Conservation (phyloP, 2,797 vertebrate genomes). For the Acrossocheilus fasciatus region DNA sequence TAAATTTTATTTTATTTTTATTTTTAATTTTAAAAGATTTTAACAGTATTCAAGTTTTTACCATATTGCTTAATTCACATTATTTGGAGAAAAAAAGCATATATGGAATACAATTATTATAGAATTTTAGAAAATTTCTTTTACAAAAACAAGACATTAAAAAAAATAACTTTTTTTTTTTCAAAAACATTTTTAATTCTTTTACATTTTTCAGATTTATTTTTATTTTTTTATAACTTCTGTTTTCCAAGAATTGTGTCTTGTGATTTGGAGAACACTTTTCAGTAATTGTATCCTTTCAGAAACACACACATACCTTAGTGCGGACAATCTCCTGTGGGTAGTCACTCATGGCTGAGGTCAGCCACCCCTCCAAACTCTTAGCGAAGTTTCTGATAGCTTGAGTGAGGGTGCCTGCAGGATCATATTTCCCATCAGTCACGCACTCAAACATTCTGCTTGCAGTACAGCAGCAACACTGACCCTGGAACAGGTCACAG, state of each 20-base stretch:
- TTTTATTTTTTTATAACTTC: not conserved
- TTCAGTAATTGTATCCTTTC: not conserved
- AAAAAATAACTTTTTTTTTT: not conserved
- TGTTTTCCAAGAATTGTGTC: not conserved
- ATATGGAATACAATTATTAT: too few species aligned
- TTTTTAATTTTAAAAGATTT: too few species aligned
- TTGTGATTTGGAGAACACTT: not conserved
- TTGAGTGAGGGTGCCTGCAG: conserved; percentile 93
- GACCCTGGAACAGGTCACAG: not conserved
- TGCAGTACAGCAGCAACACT: not conserved
- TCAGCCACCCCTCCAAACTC: conserved; percentile 96
- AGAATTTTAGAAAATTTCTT: not conserved
- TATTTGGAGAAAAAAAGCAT: too few species aligned
- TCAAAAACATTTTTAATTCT: not conserved
- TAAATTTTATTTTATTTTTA: too few species aligned
- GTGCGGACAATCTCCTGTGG: conserved; percentile 92
- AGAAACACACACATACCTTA: conserved; percentile 80
- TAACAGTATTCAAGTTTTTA: not conserved
- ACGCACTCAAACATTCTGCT: conserved; percentile 4
- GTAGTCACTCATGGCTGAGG: conserved; percentile 93
- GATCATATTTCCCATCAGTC: conserved; percentile 36
- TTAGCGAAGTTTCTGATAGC: conserved; percentile 98
- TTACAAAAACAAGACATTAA: not conserved
- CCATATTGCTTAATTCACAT: too few species aligned
- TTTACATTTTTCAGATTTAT: not conserved